Conservation (phyloP, 2,888 invertebrate genomes). For the Cephus runcator region DNA sequence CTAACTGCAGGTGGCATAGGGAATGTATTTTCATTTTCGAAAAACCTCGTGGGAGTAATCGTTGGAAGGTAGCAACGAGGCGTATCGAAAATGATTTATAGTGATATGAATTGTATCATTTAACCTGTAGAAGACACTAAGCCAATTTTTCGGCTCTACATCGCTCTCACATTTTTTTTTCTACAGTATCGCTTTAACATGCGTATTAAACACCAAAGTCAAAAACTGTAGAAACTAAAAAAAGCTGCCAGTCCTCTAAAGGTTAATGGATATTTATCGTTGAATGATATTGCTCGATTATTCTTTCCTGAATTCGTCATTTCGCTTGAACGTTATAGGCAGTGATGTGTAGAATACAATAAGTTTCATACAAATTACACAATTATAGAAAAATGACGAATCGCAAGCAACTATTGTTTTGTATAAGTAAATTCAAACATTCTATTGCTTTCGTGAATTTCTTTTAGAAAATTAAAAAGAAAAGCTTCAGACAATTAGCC, state of each 20-base stretch:
- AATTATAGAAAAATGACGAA: not conserved
- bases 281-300: not conserved
- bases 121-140: no score
- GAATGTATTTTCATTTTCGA: conserved; percentile 4
- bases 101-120: not conserved
- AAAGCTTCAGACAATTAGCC: not conserved
- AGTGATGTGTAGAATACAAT: not conserved
- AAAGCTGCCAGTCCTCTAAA: no score
- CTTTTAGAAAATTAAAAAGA: not conserved
- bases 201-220: no score
- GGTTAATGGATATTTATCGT: not conserved
- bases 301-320: not conserved
- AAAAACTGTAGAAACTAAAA: no score
- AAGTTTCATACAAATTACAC: not conserved
- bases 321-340: not conserved
- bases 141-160: no score
- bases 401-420: not conserved
- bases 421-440: not conserved
- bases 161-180: no score
- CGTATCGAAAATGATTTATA: not conserved
- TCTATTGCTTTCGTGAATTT: not conserved
- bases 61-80: not conserved
- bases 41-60: conserved; percentile 9
- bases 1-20: conserved; percentile 30
- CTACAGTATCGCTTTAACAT: no score